Evolutionary conservation across 2,113 vertebrate genomes (phyloP).

Genomic region (Martes martes): DNA sequence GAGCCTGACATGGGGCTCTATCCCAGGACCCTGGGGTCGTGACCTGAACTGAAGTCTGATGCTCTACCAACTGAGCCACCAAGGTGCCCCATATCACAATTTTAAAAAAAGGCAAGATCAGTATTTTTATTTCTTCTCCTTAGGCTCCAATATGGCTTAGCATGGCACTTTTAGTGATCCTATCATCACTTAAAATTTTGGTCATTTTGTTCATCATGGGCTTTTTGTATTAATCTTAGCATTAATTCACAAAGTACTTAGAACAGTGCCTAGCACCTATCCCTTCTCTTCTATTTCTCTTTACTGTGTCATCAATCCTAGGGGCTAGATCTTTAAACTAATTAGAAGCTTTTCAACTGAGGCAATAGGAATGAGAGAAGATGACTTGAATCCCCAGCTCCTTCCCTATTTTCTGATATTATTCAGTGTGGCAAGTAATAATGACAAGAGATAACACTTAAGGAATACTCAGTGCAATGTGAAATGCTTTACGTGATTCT

Average conservation of each 20-base stretch:
- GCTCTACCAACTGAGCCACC: not conserved
- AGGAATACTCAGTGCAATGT: not conserved
- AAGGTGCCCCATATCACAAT: not conserved
- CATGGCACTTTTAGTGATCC: not conserved
- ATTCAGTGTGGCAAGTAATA: not conserved
- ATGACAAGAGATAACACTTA: not conserved
- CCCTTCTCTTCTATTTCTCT: not conserved
- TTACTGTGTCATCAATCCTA: not conserved
- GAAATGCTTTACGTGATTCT: not conserved
- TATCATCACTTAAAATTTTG: not conserved
- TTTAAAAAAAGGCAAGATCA: not conserved
- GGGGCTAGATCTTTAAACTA: not conserved
- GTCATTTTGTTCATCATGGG: not conserved
- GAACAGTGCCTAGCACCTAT: not conserved
- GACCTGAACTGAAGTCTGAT: not conserved
- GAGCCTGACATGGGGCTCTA: not conserved
- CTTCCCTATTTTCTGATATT: not conserved
- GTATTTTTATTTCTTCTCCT: not conserved
- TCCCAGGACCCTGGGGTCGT: not conserved
- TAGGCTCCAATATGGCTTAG: not conserved
- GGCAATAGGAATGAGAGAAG: not conserved
- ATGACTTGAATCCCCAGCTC: not conserved
- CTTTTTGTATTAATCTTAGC: not conserved
- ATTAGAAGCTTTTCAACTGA: not conserved
- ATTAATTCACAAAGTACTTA: not conserved